Conservation (phyloP, 2,113 vertebrate species). For the Engystomops pustulosus region DNA sequence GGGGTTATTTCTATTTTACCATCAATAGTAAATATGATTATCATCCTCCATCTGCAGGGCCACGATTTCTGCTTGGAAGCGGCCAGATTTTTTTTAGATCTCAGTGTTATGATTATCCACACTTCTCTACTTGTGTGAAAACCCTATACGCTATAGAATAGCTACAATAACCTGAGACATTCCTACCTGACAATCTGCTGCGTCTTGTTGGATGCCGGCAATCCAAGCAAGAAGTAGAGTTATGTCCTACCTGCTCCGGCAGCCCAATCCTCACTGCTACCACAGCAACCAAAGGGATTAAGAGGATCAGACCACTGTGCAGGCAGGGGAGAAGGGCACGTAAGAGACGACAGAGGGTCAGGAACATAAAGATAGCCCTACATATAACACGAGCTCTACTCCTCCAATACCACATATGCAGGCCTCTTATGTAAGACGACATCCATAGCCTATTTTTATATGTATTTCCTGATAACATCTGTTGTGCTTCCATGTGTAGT, state of each 20-base stretch:
- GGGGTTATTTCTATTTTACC: too few relatives aligned
- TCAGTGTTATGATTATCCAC: neutral
- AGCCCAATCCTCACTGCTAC: slow-evolving; percentile 58
- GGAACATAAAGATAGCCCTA: neutral
- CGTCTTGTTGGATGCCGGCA: slow-evolving; percentile 23
- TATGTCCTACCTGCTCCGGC: slow-evolving; percentile 48
- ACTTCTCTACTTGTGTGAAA: too few relatives aligned
- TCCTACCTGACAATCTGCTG: slow-evolving; percentile 63
- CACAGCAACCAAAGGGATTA: slow-evolving; percentile 57
- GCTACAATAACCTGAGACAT: neutral
- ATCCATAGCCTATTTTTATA: neutral
- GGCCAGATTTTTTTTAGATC: neutral
- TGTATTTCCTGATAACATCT: slow-evolving; percentile 14
- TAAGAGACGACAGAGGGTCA: neutral
- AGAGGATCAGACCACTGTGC: slow-evolving; percentile 44
- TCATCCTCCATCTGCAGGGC: neutral
- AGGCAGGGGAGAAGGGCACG: slow-evolving; percentile 56
- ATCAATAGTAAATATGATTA: neutral
- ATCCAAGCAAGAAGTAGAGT: slow-evolving; percentile 33
- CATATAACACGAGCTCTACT: neutral
- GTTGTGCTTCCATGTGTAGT: slow-evolving; percentile 1
- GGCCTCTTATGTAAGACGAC: neutral
- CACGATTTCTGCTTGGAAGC: neutral
- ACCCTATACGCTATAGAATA: too few relatives aligned
- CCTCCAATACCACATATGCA: neutral